Evolutionary conservation across 2,113 vertebrate genomes (phyloP).

Genomic region (Dinomys branickii): DNA sequence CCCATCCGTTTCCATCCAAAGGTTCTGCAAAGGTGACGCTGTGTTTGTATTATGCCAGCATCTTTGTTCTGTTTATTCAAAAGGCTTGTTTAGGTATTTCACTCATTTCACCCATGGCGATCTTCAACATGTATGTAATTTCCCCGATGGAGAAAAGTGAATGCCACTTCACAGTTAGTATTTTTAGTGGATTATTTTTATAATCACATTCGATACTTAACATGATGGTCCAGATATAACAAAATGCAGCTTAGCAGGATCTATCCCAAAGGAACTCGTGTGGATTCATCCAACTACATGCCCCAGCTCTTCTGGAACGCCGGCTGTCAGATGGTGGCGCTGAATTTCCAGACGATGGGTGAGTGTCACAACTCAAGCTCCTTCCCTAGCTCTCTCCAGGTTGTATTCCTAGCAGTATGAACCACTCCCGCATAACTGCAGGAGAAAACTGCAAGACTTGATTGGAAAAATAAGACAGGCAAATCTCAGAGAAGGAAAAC

Average conservation of each 20-base stretch:
- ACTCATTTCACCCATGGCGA: neutral
- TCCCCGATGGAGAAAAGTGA: neutral
- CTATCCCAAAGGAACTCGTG: slow-evolving; percentile 98
- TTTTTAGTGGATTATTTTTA: neutral
- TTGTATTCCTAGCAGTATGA: neutral
- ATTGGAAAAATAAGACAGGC: neutral
- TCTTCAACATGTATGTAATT: neutral
- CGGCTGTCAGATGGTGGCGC: slow-evolving; percentile 97
- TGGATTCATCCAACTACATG: slow-evolving; percentile 99
- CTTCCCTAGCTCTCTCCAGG: neutral
- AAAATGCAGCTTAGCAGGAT: slow-evolving; percentile 98
- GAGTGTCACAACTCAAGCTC: slow-evolving; percentile 41
- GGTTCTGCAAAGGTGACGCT: neutral
- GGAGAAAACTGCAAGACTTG: neutral
- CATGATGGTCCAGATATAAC: slow-evolving; percentile 92
- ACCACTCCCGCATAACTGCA: neutral
- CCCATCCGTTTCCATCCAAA: neutral
- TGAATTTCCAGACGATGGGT: slow-evolving; percentile 99
- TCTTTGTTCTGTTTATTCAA: neutral
- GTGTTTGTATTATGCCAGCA: neutral
- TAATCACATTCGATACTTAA: slow-evolving; percentile 86
- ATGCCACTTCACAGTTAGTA: neutral
- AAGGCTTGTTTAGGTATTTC: neutral
- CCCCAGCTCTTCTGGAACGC: slow-evolving; percentile 99
- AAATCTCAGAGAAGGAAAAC: neutral